Evolutionary conservation across 2,113 vertebrate species (phyloP), one percentile per base, ranked within the genome.

Genomic region (Phalacrocorax brasilianus): DNA sequence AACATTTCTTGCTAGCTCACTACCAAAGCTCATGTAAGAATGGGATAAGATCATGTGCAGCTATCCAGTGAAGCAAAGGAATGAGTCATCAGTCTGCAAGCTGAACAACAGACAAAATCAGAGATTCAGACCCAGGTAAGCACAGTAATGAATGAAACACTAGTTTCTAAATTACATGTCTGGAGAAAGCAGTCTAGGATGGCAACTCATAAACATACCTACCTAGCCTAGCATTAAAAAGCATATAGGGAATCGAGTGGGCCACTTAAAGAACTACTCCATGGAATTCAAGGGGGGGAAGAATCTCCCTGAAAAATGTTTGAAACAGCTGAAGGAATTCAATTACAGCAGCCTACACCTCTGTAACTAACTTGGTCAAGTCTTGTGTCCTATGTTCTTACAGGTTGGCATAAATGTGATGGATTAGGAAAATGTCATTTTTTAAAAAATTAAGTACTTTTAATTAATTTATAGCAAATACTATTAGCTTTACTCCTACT

Each of bases 11-110:
- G 53, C 77, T 96, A 96, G 83, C 78, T 95, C 17, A 8, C 76
- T 95, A 68, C 50, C 76, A 91, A 89, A 95, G 74, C 89, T 96
- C 91, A 40, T 53, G 65, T 89, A 87, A 89, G 50, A 74, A 74
- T 44, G 58, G 87, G 71, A 9, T 22, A 45, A 78, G 61, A 94
- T 97, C 89, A 96, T 26, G 63, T 86, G 85, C 89, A 95, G 77
- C 77, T 82, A 93, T 50, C 52, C 20, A 26, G 73, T 49, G 74
- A 93, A 96, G 96, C 75, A 78, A 85, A 94, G 81, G 83, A 93
- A 84, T 96, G 95, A 98, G 88, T 97, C 97, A 97, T 75, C 59
- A 62, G 35, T 77, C 56, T n/a, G 62, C 42, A 40, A 85, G 65
- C 56, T 93, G 83, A 97, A 93, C 77, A 93, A 86, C 52, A 92